These are phyloP conservation scores for Cryptoblepharus egeriae DNA, from an alignment of 2,797 vertebrate species.

Conservation along the genomic window DNA sequence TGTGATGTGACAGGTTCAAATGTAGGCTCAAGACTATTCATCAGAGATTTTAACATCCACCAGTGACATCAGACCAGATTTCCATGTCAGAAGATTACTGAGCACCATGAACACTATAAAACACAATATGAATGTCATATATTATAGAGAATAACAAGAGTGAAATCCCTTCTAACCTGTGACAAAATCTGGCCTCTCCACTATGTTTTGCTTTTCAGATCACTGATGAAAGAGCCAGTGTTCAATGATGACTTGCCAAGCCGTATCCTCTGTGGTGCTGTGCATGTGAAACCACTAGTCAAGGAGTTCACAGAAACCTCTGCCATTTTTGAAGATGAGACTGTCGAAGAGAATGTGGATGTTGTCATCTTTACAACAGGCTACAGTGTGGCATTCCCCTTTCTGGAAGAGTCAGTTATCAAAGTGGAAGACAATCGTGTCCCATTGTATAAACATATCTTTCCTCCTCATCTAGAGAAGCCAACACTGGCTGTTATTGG, in stretches of 20 bases:
- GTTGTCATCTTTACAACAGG: constrained; percentile 83
- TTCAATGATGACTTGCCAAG: constrained; percentile 83
- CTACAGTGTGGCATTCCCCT: constrained; percentile 79
- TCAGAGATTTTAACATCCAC: no score
- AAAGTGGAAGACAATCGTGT: constrained; percentile 71
- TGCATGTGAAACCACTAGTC: constrained; percentile 78
- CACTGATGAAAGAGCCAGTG: constrained; percentile 69
- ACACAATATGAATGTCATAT: neutral
- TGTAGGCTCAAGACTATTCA: no score
- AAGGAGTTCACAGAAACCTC: constrained; percentile 77
- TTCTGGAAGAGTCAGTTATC: constrained; percentile 76
- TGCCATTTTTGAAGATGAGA: constrained; percentile 79
- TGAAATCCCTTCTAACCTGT: neutral
- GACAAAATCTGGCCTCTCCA: neutral
- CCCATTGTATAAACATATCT: constrained; percentile 78
- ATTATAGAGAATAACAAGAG: neutral
- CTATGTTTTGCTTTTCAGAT: constrained; percentile 38
- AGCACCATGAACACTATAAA: neutral
- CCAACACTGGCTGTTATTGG: constrained; percentile 80
- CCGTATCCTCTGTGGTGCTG: constrained; percentile 76
- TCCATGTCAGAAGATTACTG: neutral
- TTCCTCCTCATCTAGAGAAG: constrained; percentile 73
- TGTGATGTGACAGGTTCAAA: neutral
- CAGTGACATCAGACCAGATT: no score
- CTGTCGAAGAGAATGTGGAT: constrained; percentile 75